Percentiles rank a stretch among this genome's conserved stretches.
These are phyloP conservation scores for Drosophila borborema DNA, from an alignment of 2,888 invertebrate genomes.

Conservation along the genomic window DNA sequence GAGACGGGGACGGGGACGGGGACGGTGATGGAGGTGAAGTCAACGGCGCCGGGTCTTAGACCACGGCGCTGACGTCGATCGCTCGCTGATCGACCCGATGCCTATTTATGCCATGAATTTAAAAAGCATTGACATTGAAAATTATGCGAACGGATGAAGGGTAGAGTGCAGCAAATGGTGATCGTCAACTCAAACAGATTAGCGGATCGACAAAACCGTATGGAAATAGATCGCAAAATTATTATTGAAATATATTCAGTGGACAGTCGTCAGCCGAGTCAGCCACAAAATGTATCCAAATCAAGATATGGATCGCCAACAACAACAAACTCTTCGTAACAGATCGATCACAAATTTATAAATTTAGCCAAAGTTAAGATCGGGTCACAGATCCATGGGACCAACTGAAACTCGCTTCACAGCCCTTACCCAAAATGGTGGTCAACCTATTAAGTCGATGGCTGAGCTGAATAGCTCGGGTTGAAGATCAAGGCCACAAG, in stretches of 20 bases:
- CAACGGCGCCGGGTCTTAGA: conserved; percentile 20
- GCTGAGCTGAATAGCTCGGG: background rate
- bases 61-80: conserved; percentile 15
- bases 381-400: background rate
- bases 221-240: conserved; percentile 12
- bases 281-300: background rate
- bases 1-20: background rate
- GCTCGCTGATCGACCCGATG: conserved; percentile 18
- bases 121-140: conserved; percentile 78
- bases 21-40: background rate
- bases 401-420: background rate
- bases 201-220: conserved; percentile 4
- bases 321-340: background rate
- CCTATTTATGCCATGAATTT: conserved; percentile 67
- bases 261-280: background rate
- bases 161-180: conserved; percentile 15
- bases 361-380: background rate
- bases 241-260: conserved; percentile 7
- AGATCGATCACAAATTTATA: background rate
- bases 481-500: background rate
- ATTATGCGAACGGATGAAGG: conserved; percentile 59
- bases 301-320: background rate
- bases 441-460: no score
- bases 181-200: conserved; percentile 9
- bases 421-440: background rate